Evolutionary conservation across 92 coral and sea anemone species (phyloP), one percentile per base, ranked within the genome.

Genomic region (Heteractis magnifica): DNA sequence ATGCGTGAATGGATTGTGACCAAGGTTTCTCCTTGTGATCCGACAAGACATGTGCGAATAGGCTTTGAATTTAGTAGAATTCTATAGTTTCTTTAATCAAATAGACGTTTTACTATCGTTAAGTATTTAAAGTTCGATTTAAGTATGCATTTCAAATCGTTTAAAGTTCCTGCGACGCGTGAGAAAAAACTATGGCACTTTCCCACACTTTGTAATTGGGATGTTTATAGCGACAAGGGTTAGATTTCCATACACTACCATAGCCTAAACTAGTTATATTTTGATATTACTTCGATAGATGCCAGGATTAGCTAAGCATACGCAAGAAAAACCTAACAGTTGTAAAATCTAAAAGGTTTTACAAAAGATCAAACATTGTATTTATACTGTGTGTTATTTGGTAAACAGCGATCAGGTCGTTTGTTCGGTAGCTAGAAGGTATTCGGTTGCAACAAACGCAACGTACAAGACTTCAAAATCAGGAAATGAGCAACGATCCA

Each of bases 151-250:
- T 62, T 60, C 18, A 55, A 84, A 76, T 77, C 83, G 62, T 65
- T 77, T 77, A 59, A 77, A 78, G 83, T 77, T 53, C 77, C 50
- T 78, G 52, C 52, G 52, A 12, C 77, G 83, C 88, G 88, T 85
- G 88, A 85, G 88, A 85, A 85, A 85, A 85, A 77, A 51, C 82
- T 51, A 65, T 19, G 70, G n/a, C 12, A 65, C 52, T n/a, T 85
- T 85, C 88, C 88, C 88, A 85, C 88, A 85, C 80, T 84, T 44
- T 60, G 44, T 84, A 77, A 85, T 68, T 20, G 51, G 76, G 44
- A 48, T 79, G 83, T 78, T 85, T 85, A 85, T 79, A 21, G 58
- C 74, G 70, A 62, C 14, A 23, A 20, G 18, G 26, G 34, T 77
- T 62, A 60, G 53, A 77, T 84, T 77, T 77, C 23, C 77, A 84